A percentile compares a stretch with the other conserved stretches of the same genome.
Evolutionary conservation across 1,140 invertebrate species (phyloP).

Genomic region (Halesus radiatus): DNA sequence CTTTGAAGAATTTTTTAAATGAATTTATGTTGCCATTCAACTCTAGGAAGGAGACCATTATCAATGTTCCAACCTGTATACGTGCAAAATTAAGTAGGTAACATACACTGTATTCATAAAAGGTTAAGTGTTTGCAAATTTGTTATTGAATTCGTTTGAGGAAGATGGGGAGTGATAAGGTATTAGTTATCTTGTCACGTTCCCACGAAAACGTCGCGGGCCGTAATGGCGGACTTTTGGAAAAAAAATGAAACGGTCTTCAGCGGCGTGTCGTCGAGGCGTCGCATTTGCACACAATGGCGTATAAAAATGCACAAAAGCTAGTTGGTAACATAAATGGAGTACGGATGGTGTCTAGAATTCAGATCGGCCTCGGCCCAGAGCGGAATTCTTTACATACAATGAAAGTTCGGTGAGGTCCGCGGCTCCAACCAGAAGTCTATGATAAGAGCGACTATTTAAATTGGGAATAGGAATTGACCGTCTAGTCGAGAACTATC

Average conservation of each 20-base stretch:
- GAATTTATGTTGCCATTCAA: too few species aligned
- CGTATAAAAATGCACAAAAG: slow-evolving; percentile 40
- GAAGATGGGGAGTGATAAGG: slow-evolving; percentile 12
- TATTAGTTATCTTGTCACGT: slow-evolving; percentile 44
- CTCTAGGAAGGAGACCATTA: too few species aligned
- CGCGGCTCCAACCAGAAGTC: background rate
- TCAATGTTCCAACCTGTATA: too few species aligned
- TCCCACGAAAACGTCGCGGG: slow-evolving; percentile 34
- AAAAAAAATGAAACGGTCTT: slow-evolving; percentile 44
- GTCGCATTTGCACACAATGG: slow-evolving; percentile 51
- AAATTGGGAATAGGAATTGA: too few species aligned
- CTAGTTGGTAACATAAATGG: slow-evolving; percentile 39
- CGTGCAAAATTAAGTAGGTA: too few species aligned
- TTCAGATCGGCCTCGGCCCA: slow-evolving; percentile 27
- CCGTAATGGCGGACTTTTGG: slow-evolving; percentile 25
- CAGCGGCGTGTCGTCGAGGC: slow-evolving; percentile 14
- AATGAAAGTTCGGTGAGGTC: slow-evolving; percentile 14
- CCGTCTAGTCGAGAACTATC: too few species aligned
- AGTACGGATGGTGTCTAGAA: slow-evolving; percentile 37
- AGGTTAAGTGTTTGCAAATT: background rate
- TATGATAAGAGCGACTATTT: too few species aligned
- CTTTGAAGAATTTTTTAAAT: too few species aligned
- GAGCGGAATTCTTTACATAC: slow-evolving; percentile 29
- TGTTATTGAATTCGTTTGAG: slow-evolving; percentile 33
- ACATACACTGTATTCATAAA: slow-evolving; percentile 1